A percentile compares a stretch with the other conserved stretches of the same genome.
These are phyloP conservation scores for Lissocephala sabroskyi DNA, from an alignment of 2,888 invertebrate species.

Conservation along the genomic window DNA sequence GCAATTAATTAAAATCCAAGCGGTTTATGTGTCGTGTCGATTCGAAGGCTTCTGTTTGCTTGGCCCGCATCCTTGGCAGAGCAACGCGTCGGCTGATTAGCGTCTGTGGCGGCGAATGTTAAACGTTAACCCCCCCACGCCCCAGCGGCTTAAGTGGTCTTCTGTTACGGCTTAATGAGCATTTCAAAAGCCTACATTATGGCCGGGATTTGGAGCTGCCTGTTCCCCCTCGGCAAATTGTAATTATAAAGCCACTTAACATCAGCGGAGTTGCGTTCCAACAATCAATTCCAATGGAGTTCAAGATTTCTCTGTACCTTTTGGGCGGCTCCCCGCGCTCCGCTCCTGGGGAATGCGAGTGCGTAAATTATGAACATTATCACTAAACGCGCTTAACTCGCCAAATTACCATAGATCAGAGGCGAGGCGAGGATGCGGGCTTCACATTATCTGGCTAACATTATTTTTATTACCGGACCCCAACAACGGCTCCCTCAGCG, in stretches of 20 bases:
- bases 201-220: constrained; percentile 16
- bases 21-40: constrained; percentile 23
- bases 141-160: constrained; percentile 32
- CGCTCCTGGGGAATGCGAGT: constrained; percentile 24
- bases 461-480: constrained; percentile 45
- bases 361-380: constrained; percentile 45
- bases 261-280: no score
- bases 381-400: constrained; percentile 44
- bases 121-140: constrained; percentile 19
- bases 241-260: constrained; percentile 58
- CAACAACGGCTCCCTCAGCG: no score
- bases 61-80: not conserved
- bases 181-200: constrained; percentile 46
- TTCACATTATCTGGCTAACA: constrained; percentile 12
- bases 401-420: constrained; percentile 50
- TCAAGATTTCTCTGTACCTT: no score
- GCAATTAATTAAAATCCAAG: constrained; percentile 50
- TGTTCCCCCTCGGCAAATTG: constrained; percentile 16
- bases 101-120: constrained; percentile 19
- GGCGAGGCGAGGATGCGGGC: constrained; percentile 25
- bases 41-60: constrained; percentile 17
- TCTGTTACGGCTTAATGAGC: constrained; percentile 44
- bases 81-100: constrained; percentile 22
- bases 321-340: not conserved
- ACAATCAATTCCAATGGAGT: no score